Base-by-base conservation (phyloP, 2,888 invertebrate species). In the Philonicus albiceps region DNA sequence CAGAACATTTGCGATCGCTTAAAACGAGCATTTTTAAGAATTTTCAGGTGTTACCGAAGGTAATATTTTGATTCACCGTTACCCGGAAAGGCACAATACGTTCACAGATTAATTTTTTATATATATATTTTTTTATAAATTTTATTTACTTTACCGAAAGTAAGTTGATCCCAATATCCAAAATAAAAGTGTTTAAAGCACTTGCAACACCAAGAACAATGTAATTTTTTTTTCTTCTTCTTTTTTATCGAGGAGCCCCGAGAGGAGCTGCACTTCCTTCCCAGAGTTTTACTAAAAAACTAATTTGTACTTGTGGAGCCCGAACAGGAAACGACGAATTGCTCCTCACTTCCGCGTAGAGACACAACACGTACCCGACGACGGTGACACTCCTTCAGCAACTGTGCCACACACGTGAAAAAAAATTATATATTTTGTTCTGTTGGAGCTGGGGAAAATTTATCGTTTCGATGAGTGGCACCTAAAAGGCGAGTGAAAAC, bases 301-400 rank as follows among this genome's bases (percentile, higher is more conserved):
- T 73, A 81, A 81, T 81, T 81, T 81, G 81, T 81, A 81, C 81
- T 81, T 64, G 49, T 31, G 34, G 30, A n/a, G 30, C 53, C 81
- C 40, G 19, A 81, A 81, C 81, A 81, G 81, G 81, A 81, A 81
- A 81, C 81, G 81, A 55, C 31, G 34, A 81, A 81, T 55, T 27
- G 22, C 81, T 55, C 27, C 53, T 81, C 81, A 81, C 81, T 81
- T 81, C 81, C 81, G 81, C 81, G 31, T 81, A 81, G 81, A 40
- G 37, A 40, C 40, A 74, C 34, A 74, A 74, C 34, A 74, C 34
- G 34, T 34, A 74, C 19, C 22, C 40, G 19, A n/a, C 72, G n/a
- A 72, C 72, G 16, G 30, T 5, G 43, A 53, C 34, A 55, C 81
- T 34, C 81, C 27, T 76, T 37, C 3, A 37, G 37, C 73, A 16